Percentiles rank a stretch among this genome's conserved stretches.
phyloP scores from a whole-genome alignment of 2,797 vertebrate species.

The Pseudocheirus occidentalis region DNA sequence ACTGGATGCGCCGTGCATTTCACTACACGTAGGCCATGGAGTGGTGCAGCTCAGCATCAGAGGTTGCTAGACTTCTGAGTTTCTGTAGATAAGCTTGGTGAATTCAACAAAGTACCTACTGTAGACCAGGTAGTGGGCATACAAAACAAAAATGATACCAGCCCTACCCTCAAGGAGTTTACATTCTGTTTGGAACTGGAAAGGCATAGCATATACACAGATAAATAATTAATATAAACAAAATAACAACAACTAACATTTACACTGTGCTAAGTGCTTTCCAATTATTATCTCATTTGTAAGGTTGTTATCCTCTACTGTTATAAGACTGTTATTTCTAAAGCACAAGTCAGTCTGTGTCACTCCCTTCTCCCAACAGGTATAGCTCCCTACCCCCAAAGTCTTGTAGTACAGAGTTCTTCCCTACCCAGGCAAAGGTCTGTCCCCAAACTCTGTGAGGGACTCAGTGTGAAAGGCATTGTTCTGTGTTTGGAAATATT shows the following conservation, averaged over 20 bases:
- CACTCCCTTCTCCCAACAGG: background rate
- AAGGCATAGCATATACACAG: background rate
- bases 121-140: background rate
- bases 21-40: background rate
- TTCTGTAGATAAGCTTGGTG: background rate
- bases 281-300: background rate
- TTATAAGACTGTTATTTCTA: background rate
- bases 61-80: background rate
- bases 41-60: background rate
- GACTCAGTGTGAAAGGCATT: background rate
- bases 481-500: background rate
- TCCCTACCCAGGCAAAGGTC: background rate
- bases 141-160: background rate
- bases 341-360: background rate
- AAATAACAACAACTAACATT: background rate
- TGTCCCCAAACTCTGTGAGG: background rate
- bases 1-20: background rate
- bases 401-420: background rate
- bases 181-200: background rate
- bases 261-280: background rate
- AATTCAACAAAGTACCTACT: background rate
- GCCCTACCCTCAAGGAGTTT: background rate
- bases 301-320: background rate
- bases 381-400: background rate
- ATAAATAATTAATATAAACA: background rate